Conservation (phyloP, 1,140 invertebrate species). For the Maconellicoccus hirsutus region DNA sequence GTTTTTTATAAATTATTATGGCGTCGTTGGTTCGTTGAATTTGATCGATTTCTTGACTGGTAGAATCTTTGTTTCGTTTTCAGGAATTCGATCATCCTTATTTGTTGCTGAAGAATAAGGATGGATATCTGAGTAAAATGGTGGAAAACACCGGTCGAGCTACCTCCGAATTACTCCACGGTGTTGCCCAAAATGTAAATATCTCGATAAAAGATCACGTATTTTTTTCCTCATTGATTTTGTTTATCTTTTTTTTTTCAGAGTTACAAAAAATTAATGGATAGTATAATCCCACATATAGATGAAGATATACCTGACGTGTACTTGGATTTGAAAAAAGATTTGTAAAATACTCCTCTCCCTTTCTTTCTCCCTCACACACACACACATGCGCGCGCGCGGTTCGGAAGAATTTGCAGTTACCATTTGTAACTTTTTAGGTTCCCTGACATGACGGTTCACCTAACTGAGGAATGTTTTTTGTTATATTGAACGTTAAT, state of each 20-base stretch:
- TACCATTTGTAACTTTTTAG: too few relatives aligned
- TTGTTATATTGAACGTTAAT: too few relatives aligned
- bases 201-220: not conserved
- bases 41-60: not conserved
- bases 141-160: slow-evolving; percentile 38
- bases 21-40: not conserved
- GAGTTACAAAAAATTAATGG: not conserved
- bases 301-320: slow-evolving; percentile 4
- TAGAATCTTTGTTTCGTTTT: not conserved
- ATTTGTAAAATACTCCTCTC: not conserved
- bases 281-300: slow-evolving; percentile 8
- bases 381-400: too few relatives aligned
- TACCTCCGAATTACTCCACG: slow-evolving; percentile 27
- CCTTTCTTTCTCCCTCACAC: too few relatives aligned
- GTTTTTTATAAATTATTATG: not conserved
- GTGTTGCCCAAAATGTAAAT: slow-evolving; percentile 27
- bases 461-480: too few relatives aligned
- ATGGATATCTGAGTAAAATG: slow-evolving; percentile 37
- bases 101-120: slow-evolving; percentile 39
- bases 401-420: too few relatives aligned
- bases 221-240: not conserved
- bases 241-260: not conserved
- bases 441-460: too few relatives aligned
- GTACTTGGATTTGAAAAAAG: slow-evolving; percentile 11
- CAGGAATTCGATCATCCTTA: slow-evolving; percentile 49